Evolutionary conservation across 2,113 vertebrate species (phyloP).

Genomic region (Ailuropoda melanoleuca): DNA sequence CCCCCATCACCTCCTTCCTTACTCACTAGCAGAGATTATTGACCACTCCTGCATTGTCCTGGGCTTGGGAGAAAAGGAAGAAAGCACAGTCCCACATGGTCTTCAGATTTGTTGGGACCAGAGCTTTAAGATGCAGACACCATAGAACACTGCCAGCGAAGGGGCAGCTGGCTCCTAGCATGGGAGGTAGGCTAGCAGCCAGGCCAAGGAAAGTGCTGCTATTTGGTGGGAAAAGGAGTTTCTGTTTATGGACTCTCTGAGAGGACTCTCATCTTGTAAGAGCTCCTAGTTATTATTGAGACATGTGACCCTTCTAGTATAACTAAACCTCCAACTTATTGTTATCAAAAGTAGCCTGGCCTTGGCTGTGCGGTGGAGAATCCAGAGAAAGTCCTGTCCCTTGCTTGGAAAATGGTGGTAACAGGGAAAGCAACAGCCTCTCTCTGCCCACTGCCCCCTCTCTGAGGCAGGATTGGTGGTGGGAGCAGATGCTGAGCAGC

Average conservation of each 20-base stretch:
- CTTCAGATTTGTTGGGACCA: not conserved
- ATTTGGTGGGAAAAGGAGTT: too few species aligned
- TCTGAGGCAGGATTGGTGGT: not conserved
- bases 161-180: accelerated
- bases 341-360: not conserved
- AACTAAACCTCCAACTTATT: not conserved
- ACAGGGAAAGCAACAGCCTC: not conserved
- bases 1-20: not conserved
- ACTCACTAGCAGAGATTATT: not conserved
- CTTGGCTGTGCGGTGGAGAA: conserved; percentile 4
- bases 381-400: not conserved
- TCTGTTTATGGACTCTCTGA: not conserved
- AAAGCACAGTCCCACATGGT: not conserved
- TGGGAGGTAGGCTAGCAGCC: not conserved
- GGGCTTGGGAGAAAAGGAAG: not conserved
- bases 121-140: not conserved
- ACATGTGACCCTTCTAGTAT: not conserved
- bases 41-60: not conserved
- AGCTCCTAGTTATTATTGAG: not conserved
- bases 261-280: not conserved
- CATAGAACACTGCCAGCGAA: not conserved
- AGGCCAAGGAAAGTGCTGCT: not conserved
- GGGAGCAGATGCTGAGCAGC: not conserved
- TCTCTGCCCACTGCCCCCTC: not conserved
- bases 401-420: not conserved